A percentile compares a stretch with the other conserved stretches of the same genome.
These are phyloP conservation scores for Aselliscus stoliczkanus DNA, from an alignment of 2,797 vertebrate genomes.

Conservation along the genomic window DNA sequence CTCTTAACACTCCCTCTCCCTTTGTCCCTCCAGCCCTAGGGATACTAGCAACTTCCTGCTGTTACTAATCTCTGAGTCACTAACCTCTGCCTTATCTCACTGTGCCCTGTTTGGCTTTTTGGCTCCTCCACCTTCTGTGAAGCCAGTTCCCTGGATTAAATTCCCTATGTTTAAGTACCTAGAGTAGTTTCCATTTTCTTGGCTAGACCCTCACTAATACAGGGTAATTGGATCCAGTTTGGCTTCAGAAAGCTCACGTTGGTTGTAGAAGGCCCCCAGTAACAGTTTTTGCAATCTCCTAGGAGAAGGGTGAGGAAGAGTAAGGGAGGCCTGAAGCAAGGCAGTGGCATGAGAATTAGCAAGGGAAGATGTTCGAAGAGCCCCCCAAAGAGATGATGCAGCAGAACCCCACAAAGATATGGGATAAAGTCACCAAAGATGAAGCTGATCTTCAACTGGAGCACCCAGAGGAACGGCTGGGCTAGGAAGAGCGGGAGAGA, in stretches of 20 bases:
- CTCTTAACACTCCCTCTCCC: not conserved
- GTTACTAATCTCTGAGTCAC: not conserved
- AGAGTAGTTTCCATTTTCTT: slow-evolving; percentile 26
- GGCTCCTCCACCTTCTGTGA: not conserved
- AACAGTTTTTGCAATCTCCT: not conserved
- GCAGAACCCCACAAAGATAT: not conserved
- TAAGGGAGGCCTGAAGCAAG: not conserved
- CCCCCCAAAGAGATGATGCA: not conserved
- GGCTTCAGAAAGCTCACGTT: not conserved
- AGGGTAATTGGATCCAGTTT: not conserved
- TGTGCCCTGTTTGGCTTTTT: not conserved
- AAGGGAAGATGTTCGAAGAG: not conserved
- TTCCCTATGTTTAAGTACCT: slow-evolving; percentile 29
- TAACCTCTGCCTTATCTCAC: not conserved
- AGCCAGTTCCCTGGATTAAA: not conserved
- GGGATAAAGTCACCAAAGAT: not conserved
- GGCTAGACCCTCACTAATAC: not conserved
- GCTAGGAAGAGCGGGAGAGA: not conserved
- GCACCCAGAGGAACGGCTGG: not conserved
- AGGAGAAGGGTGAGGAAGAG: not conserved
- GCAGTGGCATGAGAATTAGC: not conserved
- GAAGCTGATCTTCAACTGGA: not conserved
- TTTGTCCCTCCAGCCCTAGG: not conserved
- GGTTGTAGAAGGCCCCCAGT: not conserved
- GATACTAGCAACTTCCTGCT: not conserved